Evolutionary conservation across 2,797 vertebrate species (phyloP), one percentile per base, ranked within the genome.

Genomic region (Neostethus bicornis): DNA sequence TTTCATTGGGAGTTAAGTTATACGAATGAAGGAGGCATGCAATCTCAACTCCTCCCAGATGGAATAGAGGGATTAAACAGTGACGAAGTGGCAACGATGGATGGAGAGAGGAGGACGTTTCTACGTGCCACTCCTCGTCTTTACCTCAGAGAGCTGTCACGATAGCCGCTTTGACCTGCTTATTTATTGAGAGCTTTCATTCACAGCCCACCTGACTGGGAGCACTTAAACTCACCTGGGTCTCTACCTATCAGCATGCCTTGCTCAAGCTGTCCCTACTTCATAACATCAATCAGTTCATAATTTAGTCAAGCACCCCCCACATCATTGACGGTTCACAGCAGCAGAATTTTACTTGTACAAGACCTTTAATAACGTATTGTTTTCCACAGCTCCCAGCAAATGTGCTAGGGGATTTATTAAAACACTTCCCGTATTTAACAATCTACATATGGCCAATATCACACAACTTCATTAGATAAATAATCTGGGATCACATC

Each of bases 401-500:
- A 75, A 84, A 81, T 75, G 61, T 68, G 55, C 77, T 61, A 41
- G 51, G 70, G 76, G 73, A 86, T 88, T 88, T 80, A 60, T 82
- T 81, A 69, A 84, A 81, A 78, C 63, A 79, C 70, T 83, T 76
- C 76, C 72, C 48, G 61, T 84, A 75, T 76, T 85, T 86, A 86
- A 88, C 85, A 80, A 89, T 90, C 89, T 90, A 83, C 85, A 90
- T 89, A 85, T 71, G 70, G 76, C 79, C 81, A 87, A 87, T 87
- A 88, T 86, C 82, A 82, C 74, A 84, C 74, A 76, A 88, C 83
- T 88, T 89, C 84, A 90, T 90, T 89, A 88, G 80, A 85, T 75
- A 72, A 87, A 90, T 87, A 87, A 90, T 89, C 74, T 77, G 61
- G 75, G 77, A 89, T 86, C 85, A 77, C 74, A 85, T 90, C 84